Evolutionary conservation across 2,888 invertebrate genomes (phyloP).

Genomic region (Pimpla rufipes): DNA sequence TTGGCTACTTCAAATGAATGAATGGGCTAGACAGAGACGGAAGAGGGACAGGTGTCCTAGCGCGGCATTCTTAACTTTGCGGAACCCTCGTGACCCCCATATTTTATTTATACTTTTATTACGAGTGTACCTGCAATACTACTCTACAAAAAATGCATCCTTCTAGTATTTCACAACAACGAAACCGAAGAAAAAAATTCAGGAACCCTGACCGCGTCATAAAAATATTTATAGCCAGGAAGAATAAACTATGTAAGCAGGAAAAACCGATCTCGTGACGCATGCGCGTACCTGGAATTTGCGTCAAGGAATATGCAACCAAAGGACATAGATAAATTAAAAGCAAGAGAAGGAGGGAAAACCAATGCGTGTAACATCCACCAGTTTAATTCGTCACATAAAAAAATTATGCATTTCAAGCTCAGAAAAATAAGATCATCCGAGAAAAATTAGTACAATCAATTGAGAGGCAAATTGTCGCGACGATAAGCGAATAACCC

Average conservation of each 20-base stretch:
- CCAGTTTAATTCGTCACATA: neutral
- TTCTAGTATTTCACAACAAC: neutral
- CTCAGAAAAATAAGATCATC: neutral
- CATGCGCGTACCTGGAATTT: neutral
- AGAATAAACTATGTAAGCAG: neutral
- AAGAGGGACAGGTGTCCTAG: constrained; percentile 12
- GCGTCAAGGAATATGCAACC: neutral
- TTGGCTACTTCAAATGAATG: neutral
- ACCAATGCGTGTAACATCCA: neutral
- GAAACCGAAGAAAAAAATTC: neutral
- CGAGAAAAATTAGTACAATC: neutral
- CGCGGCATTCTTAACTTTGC: constrained; percentile 33
- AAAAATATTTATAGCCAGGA: neutral
- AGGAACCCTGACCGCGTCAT: neutral
- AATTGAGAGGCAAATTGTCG: neutral
- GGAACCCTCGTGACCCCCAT: constrained; percentile 33
- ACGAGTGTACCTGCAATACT: neutral
- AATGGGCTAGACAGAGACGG: constrained; percentile 10
- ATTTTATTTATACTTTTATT: neutral
- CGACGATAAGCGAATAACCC: neutral
- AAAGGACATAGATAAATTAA: neutral
- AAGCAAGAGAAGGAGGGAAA: too few species aligned
- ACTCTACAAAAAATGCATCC: neutral
- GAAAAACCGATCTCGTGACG: neutral
- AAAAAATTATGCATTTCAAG: neutral